These are phyloP conservation scores for Pantherophis guttatus DNA, from an alignment of 2,113 vertebrate genomes.

Conservation along the genomic window DNA sequence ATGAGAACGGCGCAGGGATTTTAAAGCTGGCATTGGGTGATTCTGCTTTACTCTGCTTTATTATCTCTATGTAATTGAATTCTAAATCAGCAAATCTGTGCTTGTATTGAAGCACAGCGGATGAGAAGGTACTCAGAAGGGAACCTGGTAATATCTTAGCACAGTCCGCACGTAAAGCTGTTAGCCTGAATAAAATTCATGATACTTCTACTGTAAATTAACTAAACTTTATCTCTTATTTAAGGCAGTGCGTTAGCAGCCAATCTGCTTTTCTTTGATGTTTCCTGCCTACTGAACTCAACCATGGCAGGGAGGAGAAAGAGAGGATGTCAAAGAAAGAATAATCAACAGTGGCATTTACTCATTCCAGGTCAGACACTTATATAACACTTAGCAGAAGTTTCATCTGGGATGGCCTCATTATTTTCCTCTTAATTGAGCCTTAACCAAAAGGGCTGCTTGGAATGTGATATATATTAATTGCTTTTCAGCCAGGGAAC, in stretches of 20 bases:
- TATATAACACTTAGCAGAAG: conserved; percentile 36
- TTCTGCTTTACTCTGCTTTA: background rate
- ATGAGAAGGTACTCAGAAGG: conserved; percentile 21
- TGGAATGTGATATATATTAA: conserved; percentile 52
- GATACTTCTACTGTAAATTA: conserved; percentile 62
- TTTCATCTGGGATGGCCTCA: conserved; percentile 50
- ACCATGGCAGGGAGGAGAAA: background rate
- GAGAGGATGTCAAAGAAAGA: conserved; percentile 19
- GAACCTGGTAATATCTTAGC: conserved; percentile 54
- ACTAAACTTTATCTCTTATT: conserved; percentile 56
- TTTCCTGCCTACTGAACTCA: conserved; percentile 36
- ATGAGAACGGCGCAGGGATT: background rate
- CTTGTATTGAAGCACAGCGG: background rate
- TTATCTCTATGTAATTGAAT: background rate
- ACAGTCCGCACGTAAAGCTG: conserved; percentile 46
- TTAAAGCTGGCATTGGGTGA: background rate
- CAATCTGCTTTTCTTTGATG: conserved; percentile 41
- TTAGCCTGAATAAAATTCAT: conserved; percentile 47
- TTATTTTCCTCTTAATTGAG: conserved; percentile 61
- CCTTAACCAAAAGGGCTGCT: conserved; percentile 56
- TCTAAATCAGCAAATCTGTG: background rate
- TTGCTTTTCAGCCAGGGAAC: conserved; percentile 48
- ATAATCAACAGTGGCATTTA: conserved; percentile 47
- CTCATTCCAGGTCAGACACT: conserved; percentile 45
- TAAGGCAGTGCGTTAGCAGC: conserved; percentile 32